These are phyloP conservation scores for Pristionchus arcanus DNA, from an alignment of 2,888 invertebrate genomes.

Conservation along the genomic window DNA sequence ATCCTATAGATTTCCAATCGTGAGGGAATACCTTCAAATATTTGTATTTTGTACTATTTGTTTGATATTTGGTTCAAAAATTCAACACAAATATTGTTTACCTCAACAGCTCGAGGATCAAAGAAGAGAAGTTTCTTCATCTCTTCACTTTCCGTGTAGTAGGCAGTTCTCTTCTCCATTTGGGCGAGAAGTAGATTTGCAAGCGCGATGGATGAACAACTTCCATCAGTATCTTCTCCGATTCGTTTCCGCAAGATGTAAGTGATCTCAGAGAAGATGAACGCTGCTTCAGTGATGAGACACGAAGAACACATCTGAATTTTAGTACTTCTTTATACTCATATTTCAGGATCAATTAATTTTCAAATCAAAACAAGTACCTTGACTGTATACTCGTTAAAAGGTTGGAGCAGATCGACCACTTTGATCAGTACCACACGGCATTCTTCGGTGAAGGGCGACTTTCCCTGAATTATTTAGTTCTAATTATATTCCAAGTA, in stretches of 20 bases:
- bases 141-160: constrained; percentile 28
- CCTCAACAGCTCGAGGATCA: background rate
- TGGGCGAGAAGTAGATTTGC: background rate
- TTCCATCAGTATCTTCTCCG: background rate
- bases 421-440: background rate
- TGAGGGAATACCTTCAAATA: too few species aligned
- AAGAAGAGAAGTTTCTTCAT: constrained; percentile 37
- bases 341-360: background rate
- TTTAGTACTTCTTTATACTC: background rate
- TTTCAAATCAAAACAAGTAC: background rate
- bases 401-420: background rate
- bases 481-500: background rate
- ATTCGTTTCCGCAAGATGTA: background rate
- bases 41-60: too few species aligned
- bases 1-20: too few species aligned
- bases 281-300: background rate
- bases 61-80: background rate
- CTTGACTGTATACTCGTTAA: background rate
- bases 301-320: background rate
- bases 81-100: too few species aligned
- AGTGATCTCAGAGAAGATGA: constrained; percentile 5
- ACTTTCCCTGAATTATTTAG: background rate
- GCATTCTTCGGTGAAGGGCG: background rate
- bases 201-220: background rate
- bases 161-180: constrained; percentile 22